Evolutionary conservation across 2,797 vertebrate species (phyloP), one percentile per base, ranked within the genome.

Genomic region (Momotus momota): DNA sequence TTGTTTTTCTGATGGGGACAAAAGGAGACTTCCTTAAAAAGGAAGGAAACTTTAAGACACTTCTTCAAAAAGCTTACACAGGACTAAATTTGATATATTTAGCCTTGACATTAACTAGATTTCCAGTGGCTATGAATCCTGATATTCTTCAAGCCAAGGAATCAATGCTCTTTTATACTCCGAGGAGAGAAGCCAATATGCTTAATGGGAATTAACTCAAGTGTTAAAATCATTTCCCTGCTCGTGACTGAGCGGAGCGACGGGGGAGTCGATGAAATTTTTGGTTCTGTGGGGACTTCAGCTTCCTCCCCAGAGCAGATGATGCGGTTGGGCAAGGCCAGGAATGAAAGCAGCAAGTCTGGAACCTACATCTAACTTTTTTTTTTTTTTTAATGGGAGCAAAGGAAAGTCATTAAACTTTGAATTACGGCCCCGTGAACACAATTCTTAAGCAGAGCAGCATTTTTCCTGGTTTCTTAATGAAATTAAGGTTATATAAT

Each of bases 211-310:
- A 70, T 41, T 41, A 88, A 73, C 31, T 73, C 7, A 46, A 38
- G 38, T 31, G 38, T 51, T 67, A 57, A 80, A 80, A 40, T 0
- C 0, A 26, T 46, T 73, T 84, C 41, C 61, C 35, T 29, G 33
- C 77, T 64, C n/a, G 1, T n/a, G 57, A 6, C 16, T 62, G 49
- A 46, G 33, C 1, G 0, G 5, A 22, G n/a, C 5, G 26, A 55
- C 0, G 1, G 27, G 8, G 62, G 43, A 57, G 25, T 11, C 1
- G 6, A 33, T 55, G 38, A 4, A 9, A 69, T 19, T 69, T 35
- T 57, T 27, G 43, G 12, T 35, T 35, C 16, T 9, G 14, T 41
- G n/a, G 15, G 41, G 74, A 17, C n/a, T 51, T 57, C 12, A 40
- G 35, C 35, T 35, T 35, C 35, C 35, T 35, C 35, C 35, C 35